Conservation (phyloP, 2,113 vertebrate genomes). For the Agelaius tricolor region DNA sequence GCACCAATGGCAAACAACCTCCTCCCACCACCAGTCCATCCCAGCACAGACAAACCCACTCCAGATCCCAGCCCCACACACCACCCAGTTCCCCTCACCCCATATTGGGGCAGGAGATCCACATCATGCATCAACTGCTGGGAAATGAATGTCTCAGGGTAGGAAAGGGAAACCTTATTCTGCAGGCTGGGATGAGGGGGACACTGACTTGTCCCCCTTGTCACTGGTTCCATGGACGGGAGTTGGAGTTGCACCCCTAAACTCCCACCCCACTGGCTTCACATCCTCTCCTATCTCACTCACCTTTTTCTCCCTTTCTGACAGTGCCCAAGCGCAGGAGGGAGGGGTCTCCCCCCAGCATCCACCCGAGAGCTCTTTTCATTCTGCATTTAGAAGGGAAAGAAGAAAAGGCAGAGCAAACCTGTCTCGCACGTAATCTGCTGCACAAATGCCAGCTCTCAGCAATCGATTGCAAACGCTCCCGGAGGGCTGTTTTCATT, state of each 20-base stretch:
- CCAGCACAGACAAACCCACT: neutral
- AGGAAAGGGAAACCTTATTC: neutral
- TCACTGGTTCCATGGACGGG: neutral
- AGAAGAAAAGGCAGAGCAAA: conserved; percentile 43
- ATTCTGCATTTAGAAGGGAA: conserved; percentile 31
- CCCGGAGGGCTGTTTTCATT: conserved; percentile 74
- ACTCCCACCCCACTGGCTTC: neutral
- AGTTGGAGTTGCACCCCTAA: neutral
- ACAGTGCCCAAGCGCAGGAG: neutral
- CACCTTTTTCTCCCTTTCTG: neutral
- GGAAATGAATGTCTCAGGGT: neutral
- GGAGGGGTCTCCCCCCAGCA: neutral
- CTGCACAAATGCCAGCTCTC: conserved; percentile 58
- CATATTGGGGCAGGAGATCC: neutral
- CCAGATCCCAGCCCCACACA: neutral
- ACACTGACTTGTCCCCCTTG: neutral
- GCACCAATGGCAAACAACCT: neutral
- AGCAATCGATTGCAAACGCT: conserved; percentile 59
- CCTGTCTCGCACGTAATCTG: conserved; percentile 7
- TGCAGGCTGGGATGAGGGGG: neutral
- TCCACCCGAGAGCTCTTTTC: conserved; percentile 15
- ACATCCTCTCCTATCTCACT: neutral
- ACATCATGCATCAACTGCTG: fast-evolving
- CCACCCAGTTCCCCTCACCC: neutral
- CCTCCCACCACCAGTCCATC: neutral